Evolutionary conservation across 1,140 invertebrate genomes (phyloP), one percentile per base, ranked within the genome.

Genomic region (Leptestheria dahalacensis): DNA sequence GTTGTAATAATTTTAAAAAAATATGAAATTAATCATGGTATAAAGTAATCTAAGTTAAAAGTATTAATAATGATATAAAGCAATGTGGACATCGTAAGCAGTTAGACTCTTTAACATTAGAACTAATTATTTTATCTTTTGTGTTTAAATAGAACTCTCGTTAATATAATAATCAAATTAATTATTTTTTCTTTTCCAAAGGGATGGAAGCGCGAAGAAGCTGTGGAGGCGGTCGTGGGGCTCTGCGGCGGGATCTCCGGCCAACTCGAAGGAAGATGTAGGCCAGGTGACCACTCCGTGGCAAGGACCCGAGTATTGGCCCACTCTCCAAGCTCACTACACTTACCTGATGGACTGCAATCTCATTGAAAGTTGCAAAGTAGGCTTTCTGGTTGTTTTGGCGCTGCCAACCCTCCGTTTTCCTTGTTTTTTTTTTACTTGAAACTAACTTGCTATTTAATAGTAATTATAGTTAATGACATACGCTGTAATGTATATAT

Each of bases 341-440:
- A 60, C 58, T n/a, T 60, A 50, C 51, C 33, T 60, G 48, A 60
- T 60, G 58, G 48, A 49, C 29, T 52, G 48, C 29, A 49, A 60
- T 21, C 33, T 60, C n/a, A 60, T 60, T 21, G 58, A 60, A 26
- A 60, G 58, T 23, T 60, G 58, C 26, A 41, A 41, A 15, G 33
- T 41, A 41, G 6, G 6, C 6, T 15, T 41, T 15, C 15, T 41
- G n/a, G n/a, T n/a, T n/a, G n/a, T n/a, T n/a, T n/a, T n/a, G n/a
- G n/a, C n/a, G n/a, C n/a, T n/a, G n/a, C n/a, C n/a, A n/a, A n/a
- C n/a, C n/a, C n/a, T n/a, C n/a, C n/a, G n/a, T n/a, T n/a, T n/a
- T n/a, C n/a, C n/a, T n/a, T n/a, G n/a, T n/a, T n/a, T n/a, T n/a
- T n/a, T n/a, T n/a, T n/a, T n/a, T n/a, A n/a, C n/a, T n/a, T n/a